Percentiles rank a stretch among this genome's conserved stretches.
Evolutionary conservation across 2,888 invertebrate genomes (phyloP).

Genomic region (Hirtodrosophila confusa): DNA sequence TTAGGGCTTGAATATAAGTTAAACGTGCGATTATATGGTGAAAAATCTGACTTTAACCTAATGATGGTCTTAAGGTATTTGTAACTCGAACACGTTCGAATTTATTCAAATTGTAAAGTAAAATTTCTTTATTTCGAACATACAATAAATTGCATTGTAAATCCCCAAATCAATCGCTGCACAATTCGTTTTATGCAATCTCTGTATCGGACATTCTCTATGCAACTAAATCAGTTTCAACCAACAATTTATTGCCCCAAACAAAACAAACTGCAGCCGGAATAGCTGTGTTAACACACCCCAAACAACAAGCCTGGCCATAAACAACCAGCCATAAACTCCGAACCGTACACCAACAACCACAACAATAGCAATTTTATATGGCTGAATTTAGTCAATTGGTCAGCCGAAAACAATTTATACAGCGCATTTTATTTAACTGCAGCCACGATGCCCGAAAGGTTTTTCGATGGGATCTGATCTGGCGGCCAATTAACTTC

Average conservation of each 20-base stretch:
- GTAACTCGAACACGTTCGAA: no score
- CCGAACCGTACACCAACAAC: slow-evolving; percentile 30
- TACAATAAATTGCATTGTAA: slow-evolving; percentile 52
- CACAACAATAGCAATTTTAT: slow-evolving; percentile 19
- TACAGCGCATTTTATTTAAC: slow-evolving; percentile 58
- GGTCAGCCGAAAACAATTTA: slow-evolving; percentile 72
- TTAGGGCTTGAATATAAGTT: slow-evolving; percentile 38
- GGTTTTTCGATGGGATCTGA: slow-evolving; percentile 16
- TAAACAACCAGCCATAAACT: slow-evolving; percentile 66
- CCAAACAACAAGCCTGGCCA: slow-evolving; percentile 29
- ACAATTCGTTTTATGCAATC: slow-evolving; percentile 66
- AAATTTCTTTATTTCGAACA: slow-evolving; percentile 13
- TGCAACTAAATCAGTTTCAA: slow-evolving; percentile 55
- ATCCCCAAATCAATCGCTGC: slow-evolving; percentile 61
- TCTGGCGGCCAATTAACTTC: slow-evolving; percentile 64
- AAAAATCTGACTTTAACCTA: neutral
- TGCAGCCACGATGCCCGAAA: slow-evolving; percentile 15
- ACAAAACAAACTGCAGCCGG: slow-evolving; percentile 58
- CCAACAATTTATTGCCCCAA: slow-evolving; percentile 61
- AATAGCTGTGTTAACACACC: slow-evolving; percentile 30
- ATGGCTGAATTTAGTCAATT: slow-evolving; percentile 61
- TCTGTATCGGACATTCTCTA: slow-evolving; percentile 38
- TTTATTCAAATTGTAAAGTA: slow-evolving; percentile 12
- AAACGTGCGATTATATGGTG: slow-evolving; percentile 14
- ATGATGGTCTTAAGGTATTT: neutral